A percentile compares a stretch with the other conserved stretches of the same genome.
These are phyloP conservation scores for Chionomys nivalis DNA, from an alignment of 2,113 vertebrate genomes.

Conservation along the genomic window DNA sequence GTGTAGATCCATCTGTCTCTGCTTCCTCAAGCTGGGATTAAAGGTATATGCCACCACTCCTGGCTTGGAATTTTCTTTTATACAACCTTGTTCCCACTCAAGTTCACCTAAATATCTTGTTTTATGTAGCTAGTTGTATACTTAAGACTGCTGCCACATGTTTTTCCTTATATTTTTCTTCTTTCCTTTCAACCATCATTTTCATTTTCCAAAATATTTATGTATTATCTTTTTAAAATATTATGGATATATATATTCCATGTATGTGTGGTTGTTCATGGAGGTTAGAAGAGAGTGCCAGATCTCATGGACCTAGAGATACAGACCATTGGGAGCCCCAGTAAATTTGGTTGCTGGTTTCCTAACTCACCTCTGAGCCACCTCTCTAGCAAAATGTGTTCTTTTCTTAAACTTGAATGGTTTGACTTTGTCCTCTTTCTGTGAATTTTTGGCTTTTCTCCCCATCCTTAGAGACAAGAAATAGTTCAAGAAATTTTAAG, in stretches of 20 bases:
- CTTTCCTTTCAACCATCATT: constrained; percentile 7
- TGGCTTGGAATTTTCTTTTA: constrained; percentile 54
- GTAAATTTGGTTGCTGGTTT: not conserved
- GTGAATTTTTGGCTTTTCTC: constrained; percentile 8
- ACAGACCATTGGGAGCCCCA: not conserved
- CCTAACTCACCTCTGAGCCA: not conserved
- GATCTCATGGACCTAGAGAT: too few species aligned
- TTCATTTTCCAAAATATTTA: constrained; percentile 53
- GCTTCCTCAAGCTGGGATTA: not conserved
- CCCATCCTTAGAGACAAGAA: constrained; percentile 29
- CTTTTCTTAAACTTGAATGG: constrained; percentile 23
- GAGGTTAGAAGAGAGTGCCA: not conserved
- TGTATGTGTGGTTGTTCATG: not conserved
- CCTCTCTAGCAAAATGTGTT: not conserved
- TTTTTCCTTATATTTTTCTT: constrained; percentile 42
- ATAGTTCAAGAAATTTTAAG: not conserved
- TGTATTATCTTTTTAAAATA: not conserved
- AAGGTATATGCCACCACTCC: not conserved
- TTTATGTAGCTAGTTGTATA: not conserved
- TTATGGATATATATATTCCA: not conserved
- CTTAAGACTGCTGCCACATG: not conserved
- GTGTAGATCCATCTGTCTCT: not conserved
- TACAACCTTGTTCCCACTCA: constrained; percentile 38
- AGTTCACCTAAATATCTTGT: constrained; percentile 56
- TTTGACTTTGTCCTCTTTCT: constrained; percentile 42